phyloP scores from a whole-genome alignment of 2,797 vertebrate genomes.

The Mionectes olivaceus region DNA sequence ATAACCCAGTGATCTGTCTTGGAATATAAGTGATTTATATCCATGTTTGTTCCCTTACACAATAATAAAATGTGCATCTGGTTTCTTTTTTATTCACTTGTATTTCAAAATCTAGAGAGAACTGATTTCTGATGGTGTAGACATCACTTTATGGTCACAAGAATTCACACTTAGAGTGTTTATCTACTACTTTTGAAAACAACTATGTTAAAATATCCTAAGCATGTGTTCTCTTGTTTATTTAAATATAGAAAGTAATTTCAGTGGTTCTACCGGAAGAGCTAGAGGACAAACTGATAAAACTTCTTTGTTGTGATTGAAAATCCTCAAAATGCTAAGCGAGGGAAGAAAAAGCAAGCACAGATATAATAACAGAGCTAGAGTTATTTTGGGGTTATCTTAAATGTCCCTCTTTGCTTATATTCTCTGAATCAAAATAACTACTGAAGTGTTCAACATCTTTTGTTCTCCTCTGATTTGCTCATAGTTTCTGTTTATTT shows the following conservation, averaged over 20 bases:
- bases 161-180: background rate
- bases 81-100: background rate
- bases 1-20: background rate
- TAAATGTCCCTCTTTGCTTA: background rate
- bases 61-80: background rate
- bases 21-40: background rate
- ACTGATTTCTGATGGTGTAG: background rate
- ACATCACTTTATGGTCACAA: background rate
- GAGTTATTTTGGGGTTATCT: background rate
- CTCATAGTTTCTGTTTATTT: background rate
- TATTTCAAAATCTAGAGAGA: background rate
- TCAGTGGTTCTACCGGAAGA: background rate
- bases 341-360: background rate
- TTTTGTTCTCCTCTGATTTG: background rate
- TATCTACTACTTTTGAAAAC: background rate
- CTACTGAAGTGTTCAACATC: background rate
- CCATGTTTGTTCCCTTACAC: background rate
- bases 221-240: background rate
- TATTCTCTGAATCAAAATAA: background rate
- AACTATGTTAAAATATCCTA: background rate
- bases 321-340: background rate
- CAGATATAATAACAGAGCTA: background rate
- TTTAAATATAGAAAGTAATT: background rate
- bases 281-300: background rate
- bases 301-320: background rate